Evolutionary conservation across 2,888 invertebrate species (phyloP).

Genomic region (Neria commutata): DNA sequence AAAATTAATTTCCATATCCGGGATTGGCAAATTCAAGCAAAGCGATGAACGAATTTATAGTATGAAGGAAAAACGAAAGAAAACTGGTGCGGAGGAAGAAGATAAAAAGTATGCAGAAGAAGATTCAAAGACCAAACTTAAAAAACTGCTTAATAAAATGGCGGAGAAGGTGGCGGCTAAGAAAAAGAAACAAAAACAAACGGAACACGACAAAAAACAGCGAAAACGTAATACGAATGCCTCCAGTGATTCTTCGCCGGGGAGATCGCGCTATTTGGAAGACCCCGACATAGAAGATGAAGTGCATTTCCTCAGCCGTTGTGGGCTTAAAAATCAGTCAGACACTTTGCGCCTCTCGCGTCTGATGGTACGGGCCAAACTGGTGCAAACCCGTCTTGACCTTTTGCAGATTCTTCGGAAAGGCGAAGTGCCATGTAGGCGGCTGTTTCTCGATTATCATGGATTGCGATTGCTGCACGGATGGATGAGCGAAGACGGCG

Average conservation of each 20-base stretch:
- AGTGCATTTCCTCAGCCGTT: constrained; percentile 76
- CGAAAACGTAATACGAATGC: constrained; percentile 28
- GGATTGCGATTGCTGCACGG: constrained; percentile 89
- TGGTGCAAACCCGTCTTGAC: constrained; percentile 75
- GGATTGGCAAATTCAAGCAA: constrained; percentile 17
- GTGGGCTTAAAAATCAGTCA: constrained; percentile 85
- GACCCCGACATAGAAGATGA: constrained; percentile 83
- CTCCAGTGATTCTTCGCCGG: constrained; percentile 6
- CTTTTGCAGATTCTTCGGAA: constrained; percentile 79
- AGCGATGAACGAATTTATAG: neutral
- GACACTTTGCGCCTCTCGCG: constrained; percentile 90
- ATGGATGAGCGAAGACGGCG: constrained; percentile 79
- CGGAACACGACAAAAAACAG: constrained; percentile 55
- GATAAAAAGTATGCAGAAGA: constrained; percentile 15
- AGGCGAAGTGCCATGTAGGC: constrained; percentile 80
- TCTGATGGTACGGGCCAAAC: constrained; percentile 90
- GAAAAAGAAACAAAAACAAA: constrained; percentile 36
- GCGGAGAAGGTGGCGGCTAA: constrained; percentile 37
- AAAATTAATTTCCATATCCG: constrained; percentile 27
- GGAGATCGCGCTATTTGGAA: constrained; percentile 62
- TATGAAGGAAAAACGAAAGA: constrained; percentile 11
- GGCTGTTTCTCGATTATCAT: constrained; percentile 92
- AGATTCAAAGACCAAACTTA: constrained; percentile 36
- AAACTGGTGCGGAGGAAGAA: neutral
- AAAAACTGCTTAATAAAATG: constrained; percentile 35